Percentiles rank a stretch among this genome's conserved stretches.
phyloP scores from a whole-genome alignment of 2,113 vertebrate genomes.

The Sinocyclocheilus grahami region DNA sequence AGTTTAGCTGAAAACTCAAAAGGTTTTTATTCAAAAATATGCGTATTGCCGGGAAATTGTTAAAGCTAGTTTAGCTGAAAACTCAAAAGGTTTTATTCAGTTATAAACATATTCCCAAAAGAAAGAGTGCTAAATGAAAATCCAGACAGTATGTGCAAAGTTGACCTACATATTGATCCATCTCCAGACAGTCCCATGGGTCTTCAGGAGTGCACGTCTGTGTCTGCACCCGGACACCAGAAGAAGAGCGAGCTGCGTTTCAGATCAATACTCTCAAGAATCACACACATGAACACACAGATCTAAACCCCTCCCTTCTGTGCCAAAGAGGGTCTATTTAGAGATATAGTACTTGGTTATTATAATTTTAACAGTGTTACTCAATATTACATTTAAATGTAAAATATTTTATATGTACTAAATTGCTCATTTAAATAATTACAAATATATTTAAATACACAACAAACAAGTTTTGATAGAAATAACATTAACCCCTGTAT shows the following conservation, averaged over 20 bases:
- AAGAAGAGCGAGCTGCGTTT: constrained; percentile 23
- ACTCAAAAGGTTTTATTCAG: not conserved
- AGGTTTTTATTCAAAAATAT: not conserved
- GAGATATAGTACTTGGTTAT: not conserved
- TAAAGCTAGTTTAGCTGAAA: not conserved
- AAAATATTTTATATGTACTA: not conserved
- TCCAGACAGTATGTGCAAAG: not conserved
- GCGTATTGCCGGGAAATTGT: not conserved
- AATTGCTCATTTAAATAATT: no score
- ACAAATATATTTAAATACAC: no score
- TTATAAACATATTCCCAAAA: not conserved
- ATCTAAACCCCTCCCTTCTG: constrained; percentile 5
- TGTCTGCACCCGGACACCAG: constrained; percentile 34
- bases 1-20: not conserved
- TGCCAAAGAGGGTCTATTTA: not conserved
- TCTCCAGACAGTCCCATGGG: not conserved
- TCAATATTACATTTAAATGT: not conserved
- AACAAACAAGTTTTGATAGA: not conserved
- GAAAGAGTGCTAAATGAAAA: not conserved
- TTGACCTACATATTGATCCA: constrained; percentile 22
- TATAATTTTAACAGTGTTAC: not conserved
- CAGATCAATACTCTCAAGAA: constrained; percentile 44
- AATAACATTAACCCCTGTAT: no score
- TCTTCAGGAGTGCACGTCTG: constrained; percentile 51
- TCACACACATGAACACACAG: not conserved